phyloP scores from a whole-genome alignment of 2,113 vertebrate species.

The Platycercus adscitus region DNA sequence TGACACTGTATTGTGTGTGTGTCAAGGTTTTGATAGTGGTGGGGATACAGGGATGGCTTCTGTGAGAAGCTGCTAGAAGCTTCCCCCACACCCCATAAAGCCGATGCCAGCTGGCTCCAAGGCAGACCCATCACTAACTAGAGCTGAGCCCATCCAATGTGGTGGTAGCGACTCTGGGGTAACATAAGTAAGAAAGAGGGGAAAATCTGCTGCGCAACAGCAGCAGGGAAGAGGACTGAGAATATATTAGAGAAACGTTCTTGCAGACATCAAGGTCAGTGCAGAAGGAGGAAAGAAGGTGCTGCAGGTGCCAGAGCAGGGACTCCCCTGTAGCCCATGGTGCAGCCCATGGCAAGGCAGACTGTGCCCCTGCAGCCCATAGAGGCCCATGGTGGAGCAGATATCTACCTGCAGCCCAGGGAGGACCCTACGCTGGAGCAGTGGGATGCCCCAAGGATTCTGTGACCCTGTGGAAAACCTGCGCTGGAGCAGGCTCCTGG shows the following conservation, averaged over 20 bases:
- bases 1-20: not conserved
- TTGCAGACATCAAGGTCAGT: not conserved
- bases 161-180: not conserved
- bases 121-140: accelerated
- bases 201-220: not conserved
- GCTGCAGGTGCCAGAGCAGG: accelerated
- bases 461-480: not conserved
- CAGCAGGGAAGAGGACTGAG: not conserved
- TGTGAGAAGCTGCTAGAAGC: not conserved
- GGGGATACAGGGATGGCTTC: not conserved
- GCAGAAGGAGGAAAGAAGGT: accelerated
- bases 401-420: too few species aligned
- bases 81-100: accelerated
- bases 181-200: not conserved
- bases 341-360: not conserved
- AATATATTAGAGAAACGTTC: not conserved
- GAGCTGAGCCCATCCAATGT: accelerated
- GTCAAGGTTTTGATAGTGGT: not conserved
- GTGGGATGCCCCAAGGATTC: not conserved
- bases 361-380: not conserved
- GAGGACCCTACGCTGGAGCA: not conserved
- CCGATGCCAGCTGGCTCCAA: accelerated
- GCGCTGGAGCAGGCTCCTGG: not conserved
- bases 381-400: not conserved
- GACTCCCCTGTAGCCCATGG: not conserved